Evolutionary conservation across 1,140 invertebrate species (phyloP).

Genomic region (Camponotus floridanus): DNA sequence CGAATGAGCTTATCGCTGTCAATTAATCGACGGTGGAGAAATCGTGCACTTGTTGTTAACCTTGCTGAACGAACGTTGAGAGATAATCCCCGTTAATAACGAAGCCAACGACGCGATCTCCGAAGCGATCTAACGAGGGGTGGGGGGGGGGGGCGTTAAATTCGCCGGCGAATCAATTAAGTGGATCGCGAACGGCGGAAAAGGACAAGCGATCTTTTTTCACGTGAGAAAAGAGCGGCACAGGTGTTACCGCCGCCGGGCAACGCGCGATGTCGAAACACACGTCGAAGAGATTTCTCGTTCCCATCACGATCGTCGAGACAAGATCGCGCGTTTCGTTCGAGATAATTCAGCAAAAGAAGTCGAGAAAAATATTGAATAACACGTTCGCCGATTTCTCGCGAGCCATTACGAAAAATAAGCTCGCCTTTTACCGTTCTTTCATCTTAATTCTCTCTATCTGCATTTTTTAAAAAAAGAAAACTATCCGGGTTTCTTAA

Average conservation of each 20-base stretch:
- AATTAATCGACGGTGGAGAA: neutral
- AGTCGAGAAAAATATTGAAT: slow-evolving; percentile 47
- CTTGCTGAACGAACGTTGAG: slow-evolving; percentile 1
- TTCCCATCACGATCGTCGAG: slow-evolving; percentile 71
- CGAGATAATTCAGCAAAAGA: slow-evolving; percentile 43
- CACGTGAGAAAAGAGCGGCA: slow-evolving; percentile 34
- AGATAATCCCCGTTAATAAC: slow-evolving; percentile 23
- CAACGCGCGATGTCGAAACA: slow-evolving; percentile 51
- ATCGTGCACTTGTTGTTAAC: slow-evolving; percentile 14
- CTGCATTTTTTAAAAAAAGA: neutral
- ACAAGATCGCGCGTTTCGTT: slow-evolving; percentile 56
- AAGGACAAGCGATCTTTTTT: neutral
- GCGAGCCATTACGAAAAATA: neutral
- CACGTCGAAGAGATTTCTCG: slow-evolving; percentile 63
- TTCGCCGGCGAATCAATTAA: slow-evolving; percentile 19
- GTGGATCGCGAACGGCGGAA: neutral
- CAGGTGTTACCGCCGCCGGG: slow-evolving; percentile 41
- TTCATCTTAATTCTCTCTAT: neutral
- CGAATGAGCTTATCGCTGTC: neutral
- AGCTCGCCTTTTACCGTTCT: neutral
- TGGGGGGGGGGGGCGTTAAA: neutral
- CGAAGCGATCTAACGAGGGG: neutral
- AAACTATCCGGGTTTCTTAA: neutral
- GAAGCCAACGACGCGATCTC: neutral
- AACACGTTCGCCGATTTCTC: slow-evolving; percentile 1